A percentile compares a stretch with the other conserved stretches of the same genome.
Evolutionary conservation across 2,888 invertebrate genomes (phyloP).

Genomic region (Parnassius glacialis): DNA sequence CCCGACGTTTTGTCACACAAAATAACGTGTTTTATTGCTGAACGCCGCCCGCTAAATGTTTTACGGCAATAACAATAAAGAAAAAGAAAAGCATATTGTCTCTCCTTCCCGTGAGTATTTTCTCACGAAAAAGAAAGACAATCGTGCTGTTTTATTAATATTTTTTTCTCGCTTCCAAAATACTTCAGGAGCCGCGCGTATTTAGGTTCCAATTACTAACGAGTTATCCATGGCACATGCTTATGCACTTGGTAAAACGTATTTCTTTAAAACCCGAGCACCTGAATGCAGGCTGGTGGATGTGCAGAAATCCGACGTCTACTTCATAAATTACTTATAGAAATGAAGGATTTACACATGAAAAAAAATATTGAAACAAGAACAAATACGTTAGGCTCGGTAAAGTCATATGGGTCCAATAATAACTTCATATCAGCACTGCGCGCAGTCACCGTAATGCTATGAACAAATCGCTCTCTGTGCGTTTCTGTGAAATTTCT

Average conservation of each 20-base stretch:
- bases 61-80: slow-evolving; percentile 79
- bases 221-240: slow-evolving; percentile 37
- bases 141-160: slow-evolving; percentile 72
- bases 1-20: slow-evolving; percentile 79
- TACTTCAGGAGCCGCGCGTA: slow-evolving; percentile 57
- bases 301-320: too few relatives aligned
- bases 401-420: slow-evolving; percentile 66
- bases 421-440: slow-evolving; percentile 70
- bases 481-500: slow-evolving; percentile 69
- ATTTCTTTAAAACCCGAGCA: slow-evolving; percentile 27
- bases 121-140: slow-evolving; percentile 68
- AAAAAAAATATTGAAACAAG: neutral
- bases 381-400: slow-evolving; percentile 25
- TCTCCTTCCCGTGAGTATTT: slow-evolving; percentile 62
- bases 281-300: slow-evolving; percentile 6
- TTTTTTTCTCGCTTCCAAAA: slow-evolving; percentile 67
- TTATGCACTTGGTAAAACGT: slow-evolving; percentile 22
- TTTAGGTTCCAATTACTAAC: slow-evolving; percentile 58
- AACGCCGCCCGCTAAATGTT: slow-evolving; percentile 72
- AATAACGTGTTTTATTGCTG: slow-evolving; percentile 76
- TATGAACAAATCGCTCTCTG: slow-evolving; percentile 65
- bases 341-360: neutral
- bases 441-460: slow-evolving; percentile 56
- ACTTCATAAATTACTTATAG: neutral
- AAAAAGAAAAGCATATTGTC: slow-evolving; percentile 78